Percentiles rank a stretch among this genome's conserved stretches.
phyloP scores from a whole-genome alignment of 2,113 vertebrate species.

The Apodemus sylvaticus region DNA sequence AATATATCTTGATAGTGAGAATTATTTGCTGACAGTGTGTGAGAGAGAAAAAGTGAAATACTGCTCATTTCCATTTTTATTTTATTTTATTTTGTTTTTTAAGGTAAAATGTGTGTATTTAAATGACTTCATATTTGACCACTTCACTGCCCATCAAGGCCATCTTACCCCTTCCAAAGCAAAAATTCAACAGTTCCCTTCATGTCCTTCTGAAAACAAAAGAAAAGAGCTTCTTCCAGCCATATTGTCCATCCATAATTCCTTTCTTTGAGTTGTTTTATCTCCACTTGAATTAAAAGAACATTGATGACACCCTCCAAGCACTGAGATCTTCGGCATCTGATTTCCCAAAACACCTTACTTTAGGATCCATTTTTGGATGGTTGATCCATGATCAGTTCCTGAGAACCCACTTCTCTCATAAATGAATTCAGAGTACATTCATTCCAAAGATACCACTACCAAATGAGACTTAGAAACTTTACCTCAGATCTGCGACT shows the following conservation, averaged over 20 bases:
- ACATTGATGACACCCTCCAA: not conserved
- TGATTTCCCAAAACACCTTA: not conserved
- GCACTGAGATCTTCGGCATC: not conserved
- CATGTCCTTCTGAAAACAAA: not conserved
- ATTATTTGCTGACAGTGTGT: not conserved
- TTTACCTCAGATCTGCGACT: not conserved
- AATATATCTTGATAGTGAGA: not conserved
- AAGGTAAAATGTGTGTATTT: not conserved
- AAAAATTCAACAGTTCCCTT: not conserved
- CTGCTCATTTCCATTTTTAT: not conserved
- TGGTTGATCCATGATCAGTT: not conserved
- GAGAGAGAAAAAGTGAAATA: not conserved
- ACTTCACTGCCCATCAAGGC: not conserved
- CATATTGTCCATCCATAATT: not conserved
- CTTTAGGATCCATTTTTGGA: not conserved
- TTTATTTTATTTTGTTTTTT: not conserved
- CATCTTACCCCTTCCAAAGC: not conserved
- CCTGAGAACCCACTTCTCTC: not conserved
- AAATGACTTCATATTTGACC: not conserved
- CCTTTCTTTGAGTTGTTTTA: not conserved
- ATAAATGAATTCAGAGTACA: not conserved
- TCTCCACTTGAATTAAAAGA: not conserved
- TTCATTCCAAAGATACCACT: not conserved
- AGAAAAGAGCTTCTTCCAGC: not conserved
- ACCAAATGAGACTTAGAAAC: not conserved